Conservation (phyloP, 2,113 vertebrate species). For the Colaptes auratus region DNA sequence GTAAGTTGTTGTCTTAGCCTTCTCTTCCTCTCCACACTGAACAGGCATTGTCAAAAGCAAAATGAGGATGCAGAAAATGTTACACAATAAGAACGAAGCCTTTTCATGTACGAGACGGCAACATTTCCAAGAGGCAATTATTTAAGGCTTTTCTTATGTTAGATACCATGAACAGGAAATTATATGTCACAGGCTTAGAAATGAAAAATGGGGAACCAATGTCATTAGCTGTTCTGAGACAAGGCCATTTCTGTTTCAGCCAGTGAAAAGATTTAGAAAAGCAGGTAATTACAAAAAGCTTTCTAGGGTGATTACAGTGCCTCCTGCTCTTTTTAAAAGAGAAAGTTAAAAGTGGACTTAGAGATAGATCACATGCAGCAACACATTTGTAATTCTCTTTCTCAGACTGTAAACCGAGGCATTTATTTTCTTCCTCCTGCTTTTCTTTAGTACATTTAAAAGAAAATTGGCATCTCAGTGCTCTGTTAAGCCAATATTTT, state of each 20-base stretch:
- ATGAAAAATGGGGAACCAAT: not conserved
- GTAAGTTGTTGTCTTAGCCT: not conserved
- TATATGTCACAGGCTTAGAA: not conserved
- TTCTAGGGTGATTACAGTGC: not conserved
- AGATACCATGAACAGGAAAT: not conserved
- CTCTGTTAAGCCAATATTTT: not conserved
- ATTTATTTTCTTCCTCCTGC: not conserved
- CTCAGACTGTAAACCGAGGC: not conserved
- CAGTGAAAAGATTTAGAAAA: not conserved
- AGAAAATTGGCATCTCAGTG: not conserved
- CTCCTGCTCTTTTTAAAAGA: not conserved
- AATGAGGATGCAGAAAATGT: not conserved
- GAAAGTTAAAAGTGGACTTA: not conserved
- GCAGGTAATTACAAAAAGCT: conserved; percentile 4
- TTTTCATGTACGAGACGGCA: not conserved
- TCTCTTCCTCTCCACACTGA: not conserved
- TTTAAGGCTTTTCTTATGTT: not conserved
- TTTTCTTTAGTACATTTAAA: not conserved
- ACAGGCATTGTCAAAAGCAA: not conserved
- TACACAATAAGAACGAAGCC: not conserved
- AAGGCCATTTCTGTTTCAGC: not conserved
- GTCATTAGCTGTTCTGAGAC: not conserved
- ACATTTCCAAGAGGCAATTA: not conserved
- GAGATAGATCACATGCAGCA: not conserved
- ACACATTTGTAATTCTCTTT: not conserved